Conservation (phyloP, 1,140 invertebrate genomes). For the Paraescarpia echinospica region DNA sequence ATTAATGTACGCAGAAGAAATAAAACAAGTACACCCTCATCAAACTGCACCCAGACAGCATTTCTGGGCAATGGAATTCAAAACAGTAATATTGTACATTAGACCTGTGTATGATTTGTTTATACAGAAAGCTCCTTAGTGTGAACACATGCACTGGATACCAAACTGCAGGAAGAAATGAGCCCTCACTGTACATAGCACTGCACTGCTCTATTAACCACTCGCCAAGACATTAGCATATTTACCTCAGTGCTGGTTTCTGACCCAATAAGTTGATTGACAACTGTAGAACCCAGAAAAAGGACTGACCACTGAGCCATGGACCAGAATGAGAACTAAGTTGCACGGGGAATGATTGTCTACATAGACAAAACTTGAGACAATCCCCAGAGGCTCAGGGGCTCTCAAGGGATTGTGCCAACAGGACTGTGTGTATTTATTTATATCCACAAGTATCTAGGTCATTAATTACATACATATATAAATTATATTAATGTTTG, state of each 20-base stretch:
- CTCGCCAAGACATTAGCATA: too few species aligned
- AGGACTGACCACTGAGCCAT: neutral
- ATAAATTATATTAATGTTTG: neutral
- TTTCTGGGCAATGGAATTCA: too few species aligned
- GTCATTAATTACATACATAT: neutral
- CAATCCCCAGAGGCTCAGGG: neutral
- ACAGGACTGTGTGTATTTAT: neutral
- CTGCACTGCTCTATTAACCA: too few species aligned
- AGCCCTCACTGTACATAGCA: too few species aligned
- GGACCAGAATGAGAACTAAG: neutral
- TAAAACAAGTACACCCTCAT: too few species aligned
- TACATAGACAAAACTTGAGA: neutral
- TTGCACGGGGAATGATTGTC: neutral
- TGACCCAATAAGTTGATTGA: neutral
- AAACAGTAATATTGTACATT: too few species aligned
- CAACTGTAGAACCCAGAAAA: neutral
- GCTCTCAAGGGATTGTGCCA: neutral
- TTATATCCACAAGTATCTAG: neutral
- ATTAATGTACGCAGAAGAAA: too few species aligned
- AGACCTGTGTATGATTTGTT: too few species aligned
- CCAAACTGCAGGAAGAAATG: too few species aligned
- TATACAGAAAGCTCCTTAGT: too few species aligned
- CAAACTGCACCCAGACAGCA: too few species aligned
- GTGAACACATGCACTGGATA: too few species aligned
- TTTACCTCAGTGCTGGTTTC: neutral